These are phyloP conservation scores for Phasianus colchicus DNA, from an alignment of 2,113 vertebrate species.

Conservation along the genomic window DNA sequence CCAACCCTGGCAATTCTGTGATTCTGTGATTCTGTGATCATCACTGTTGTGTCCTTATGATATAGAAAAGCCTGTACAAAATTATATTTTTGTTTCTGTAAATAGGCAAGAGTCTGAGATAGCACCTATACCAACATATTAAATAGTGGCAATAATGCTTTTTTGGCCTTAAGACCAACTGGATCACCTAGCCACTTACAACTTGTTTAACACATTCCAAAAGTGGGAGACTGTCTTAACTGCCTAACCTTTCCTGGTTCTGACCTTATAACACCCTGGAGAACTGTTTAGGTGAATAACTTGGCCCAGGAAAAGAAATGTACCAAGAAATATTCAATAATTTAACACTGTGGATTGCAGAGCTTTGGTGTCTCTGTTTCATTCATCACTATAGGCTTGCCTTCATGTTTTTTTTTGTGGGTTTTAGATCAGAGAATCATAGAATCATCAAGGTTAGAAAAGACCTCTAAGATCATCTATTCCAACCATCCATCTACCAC, in stretches of 20 bases:
- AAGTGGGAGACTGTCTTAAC: accelerated
- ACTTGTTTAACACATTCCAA: background rate
- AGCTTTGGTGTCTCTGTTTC: background rate
- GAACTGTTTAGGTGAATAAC: background rate
- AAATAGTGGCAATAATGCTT: background rate
- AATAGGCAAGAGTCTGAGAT: background rate
- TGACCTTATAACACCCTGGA: background rate
- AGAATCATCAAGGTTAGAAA: no score
- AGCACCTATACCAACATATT: background rate
- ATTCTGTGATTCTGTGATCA: no score
- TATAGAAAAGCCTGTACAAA: background rate
- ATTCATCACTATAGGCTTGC: accelerated
- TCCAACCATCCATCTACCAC: no score
- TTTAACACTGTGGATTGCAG: background rate
- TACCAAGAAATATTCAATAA: background rate
- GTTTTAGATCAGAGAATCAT: background rate
- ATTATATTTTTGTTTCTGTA: background rate
- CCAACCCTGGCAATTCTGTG: no score
- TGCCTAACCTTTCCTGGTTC: background rate
- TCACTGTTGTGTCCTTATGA: background rate
- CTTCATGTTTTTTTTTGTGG: background rate
- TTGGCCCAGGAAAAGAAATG: background rate
- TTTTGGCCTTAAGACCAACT: background rate
- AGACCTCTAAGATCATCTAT: no score
- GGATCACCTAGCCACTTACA: background rate